These are phyloP conservation scores for Thumatha senex DNA, from an alignment of 2,888 invertebrate species.

Conservation along the genomic window DNA sequence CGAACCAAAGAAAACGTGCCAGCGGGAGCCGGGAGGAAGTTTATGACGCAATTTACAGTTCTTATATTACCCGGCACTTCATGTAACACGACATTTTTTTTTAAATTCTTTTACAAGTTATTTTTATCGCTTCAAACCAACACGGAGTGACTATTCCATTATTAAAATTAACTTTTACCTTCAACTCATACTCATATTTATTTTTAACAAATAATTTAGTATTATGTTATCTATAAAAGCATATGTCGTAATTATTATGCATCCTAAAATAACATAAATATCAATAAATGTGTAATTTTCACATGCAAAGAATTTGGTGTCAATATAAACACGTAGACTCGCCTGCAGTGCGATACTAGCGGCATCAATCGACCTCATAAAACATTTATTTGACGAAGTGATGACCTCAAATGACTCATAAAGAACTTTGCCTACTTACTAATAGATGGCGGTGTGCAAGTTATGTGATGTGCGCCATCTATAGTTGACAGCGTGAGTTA, in stretches of 20 bases:
- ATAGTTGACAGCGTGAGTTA: constrained; percentile 50
- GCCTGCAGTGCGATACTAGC: constrained; percentile 68
- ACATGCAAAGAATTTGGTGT: too few species aligned
- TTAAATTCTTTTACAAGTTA: constrained; percentile 55
- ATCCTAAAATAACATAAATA: too few species aligned
- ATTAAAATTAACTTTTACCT: background rate
- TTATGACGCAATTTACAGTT: constrained; percentile 78
- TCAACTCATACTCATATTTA: too few species aligned
- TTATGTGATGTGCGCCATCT: constrained; percentile 67
- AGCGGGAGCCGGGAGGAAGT: constrained; percentile 59
- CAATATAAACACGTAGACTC: too few species aligned
- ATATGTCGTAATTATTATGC: too few species aligned
- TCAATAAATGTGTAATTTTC: too few species aligned
- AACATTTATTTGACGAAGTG: constrained; percentile 76
- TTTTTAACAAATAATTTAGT: too few species aligned
- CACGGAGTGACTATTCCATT: constrained; percentile 22
- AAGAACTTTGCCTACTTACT: constrained; percentile 65
- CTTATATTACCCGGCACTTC: constrained; percentile 73
- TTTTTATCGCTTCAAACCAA: constrained; percentile 46
- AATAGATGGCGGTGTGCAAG: constrained; percentile 73
- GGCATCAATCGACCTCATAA: constrained; percentile 74
- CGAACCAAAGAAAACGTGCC: constrained; percentile 46
- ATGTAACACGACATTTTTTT: constrained; percentile 70
- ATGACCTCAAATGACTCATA: constrained; percentile 72
- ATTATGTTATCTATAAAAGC: too few species aligned